phyloP scores from a whole-genome alignment of 35 echinoderm and acorn worm genomes.

The Ophiothrix spiculata region DNA sequence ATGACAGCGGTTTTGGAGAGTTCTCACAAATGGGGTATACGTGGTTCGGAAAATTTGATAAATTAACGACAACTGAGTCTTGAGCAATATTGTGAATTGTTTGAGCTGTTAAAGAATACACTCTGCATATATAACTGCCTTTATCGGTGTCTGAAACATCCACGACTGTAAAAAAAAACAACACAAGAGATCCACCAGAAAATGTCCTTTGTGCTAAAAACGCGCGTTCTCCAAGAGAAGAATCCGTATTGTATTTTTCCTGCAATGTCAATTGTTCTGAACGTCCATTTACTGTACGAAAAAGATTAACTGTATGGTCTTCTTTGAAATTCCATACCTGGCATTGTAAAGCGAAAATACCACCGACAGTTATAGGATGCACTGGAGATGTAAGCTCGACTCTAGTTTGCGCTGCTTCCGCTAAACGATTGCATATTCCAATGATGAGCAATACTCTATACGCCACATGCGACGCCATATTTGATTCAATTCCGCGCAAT shows the following conservation, averaged over 20 bases:
- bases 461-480: too few species aligned
- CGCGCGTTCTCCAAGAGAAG: background rate
- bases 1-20: background rate
- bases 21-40: background rate
- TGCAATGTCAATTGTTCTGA: background rate
- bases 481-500: too few species aligned
- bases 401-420: background rate
- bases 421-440: too few species aligned
- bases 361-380: background rate
- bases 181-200: background rate
- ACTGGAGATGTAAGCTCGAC: background rate
- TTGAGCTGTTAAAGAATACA: background rate
- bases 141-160: background rate
- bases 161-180: background rate
- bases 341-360: background rate
- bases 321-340: background rate
- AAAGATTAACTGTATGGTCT: background rate
- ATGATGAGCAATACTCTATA: too few species aligned
- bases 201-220: background rate
- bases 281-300: background rate
- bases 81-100: background rate
- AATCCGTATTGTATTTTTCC: background rate
- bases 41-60: background rate
- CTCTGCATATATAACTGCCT: background rate
- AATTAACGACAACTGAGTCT: background rate